Evolutionary conservation across 2,888 invertebrate species (phyloP).

Genomic region (Sarcophaga subvicina): DNA sequence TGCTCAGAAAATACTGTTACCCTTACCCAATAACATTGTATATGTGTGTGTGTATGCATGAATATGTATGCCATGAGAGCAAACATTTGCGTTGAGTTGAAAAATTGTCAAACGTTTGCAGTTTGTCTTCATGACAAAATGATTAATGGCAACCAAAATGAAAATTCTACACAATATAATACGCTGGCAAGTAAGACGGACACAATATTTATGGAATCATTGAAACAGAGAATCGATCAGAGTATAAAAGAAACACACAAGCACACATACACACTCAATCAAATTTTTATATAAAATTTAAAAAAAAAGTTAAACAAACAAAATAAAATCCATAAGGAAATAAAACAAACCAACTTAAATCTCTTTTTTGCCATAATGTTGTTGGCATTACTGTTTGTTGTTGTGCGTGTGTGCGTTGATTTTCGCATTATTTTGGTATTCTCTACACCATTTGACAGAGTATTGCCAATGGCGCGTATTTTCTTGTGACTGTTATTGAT

Average conservation of each 20-base stretch:
- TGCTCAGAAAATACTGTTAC: not conserved
- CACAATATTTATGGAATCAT: slow-evolving; percentile 47
- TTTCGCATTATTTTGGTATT: slow-evolving; percentile 8
- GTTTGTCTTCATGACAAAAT: slow-evolving; percentile 72
- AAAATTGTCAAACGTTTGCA: slow-evolving; percentile 72
- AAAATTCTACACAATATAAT: slow-evolving; percentile 37
- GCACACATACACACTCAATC: not conserved
- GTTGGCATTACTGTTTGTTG: not conserved
- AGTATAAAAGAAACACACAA: not conserved
- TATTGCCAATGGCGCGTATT: slow-evolving; percentile 44
- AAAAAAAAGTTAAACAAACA: slow-evolving; percentile 20
- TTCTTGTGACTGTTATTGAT: slow-evolving; percentile 46
- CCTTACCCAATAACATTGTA: not conserved
- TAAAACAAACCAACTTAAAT: slow-evolving; percentile 4
- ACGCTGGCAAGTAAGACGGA: not conserved
- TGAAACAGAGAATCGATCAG: slow-evolving; percentile 40
- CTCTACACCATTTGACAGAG: slow-evolving; percentile 35
- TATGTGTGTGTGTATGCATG: not conserved
- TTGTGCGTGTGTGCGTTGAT: not conserved
- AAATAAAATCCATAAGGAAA: not conserved
- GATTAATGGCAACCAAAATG: slow-evolving; percentile 67
- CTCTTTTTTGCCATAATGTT: slow-evolving; percentile 3
- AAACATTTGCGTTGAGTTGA: slow-evolving; percentile 61
- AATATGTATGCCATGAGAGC: slow-evolving; percentile 20
- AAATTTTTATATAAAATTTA: not conserved